Conservation (phyloP, 1,140 invertebrate species). For the Bombus sibiricus region DNA sequence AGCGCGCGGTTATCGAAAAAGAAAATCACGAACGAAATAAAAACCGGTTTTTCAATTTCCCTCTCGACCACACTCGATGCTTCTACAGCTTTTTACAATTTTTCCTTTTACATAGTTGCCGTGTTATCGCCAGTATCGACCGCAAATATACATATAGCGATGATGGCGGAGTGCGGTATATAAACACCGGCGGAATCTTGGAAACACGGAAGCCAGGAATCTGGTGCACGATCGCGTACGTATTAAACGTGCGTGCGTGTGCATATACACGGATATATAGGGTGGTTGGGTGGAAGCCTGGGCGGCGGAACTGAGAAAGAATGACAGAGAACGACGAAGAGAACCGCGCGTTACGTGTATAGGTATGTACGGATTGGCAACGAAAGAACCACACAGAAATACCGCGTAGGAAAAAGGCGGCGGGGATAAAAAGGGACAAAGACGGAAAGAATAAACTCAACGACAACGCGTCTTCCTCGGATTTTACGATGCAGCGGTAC, state of each 20-base stretch:
- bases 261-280: neutral
- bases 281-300: neutral
- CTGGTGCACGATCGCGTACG: conserved; percentile 41
- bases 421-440: neutral
- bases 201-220: conserved; percentile 51
- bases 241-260: conserved; percentile 12
- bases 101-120: neutral
- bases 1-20: no score
- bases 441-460: conserved; percentile 4
- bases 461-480: neutral
- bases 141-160: neutral
- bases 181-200: conserved; percentile 36
- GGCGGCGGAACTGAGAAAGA: neutral
- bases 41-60: conserved; percentile 15
- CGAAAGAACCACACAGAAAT: neutral
- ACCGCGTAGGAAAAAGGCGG: neutral
- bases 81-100: neutral
- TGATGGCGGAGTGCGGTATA: neutral
- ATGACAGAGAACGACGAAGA: neutral
- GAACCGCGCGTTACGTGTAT: no score
- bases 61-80: no score
- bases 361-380: neutral
- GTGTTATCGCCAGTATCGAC: neutral
- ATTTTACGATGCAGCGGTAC: conserved; percentile 50
- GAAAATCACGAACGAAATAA: neutral